Conservation (phyloP, 2,888 invertebrate species). For the Callosobruchus maculatus region DNA sequence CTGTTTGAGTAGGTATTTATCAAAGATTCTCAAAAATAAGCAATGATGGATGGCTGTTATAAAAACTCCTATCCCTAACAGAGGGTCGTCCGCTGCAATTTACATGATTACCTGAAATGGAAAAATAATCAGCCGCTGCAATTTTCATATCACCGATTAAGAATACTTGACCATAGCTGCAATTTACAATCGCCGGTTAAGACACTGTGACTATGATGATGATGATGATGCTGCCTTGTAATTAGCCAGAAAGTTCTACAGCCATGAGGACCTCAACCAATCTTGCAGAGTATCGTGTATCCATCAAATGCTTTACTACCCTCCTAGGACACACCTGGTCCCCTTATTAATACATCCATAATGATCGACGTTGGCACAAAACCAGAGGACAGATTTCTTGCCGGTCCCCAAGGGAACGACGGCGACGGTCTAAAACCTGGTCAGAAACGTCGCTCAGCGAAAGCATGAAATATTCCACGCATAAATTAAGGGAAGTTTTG, state of each 20-base stretch:
- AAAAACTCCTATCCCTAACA: no score
- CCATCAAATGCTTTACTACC: not conserved
- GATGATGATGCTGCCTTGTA: not conserved
- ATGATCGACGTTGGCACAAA: not conserved
- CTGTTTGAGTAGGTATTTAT: no score
- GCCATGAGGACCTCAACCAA: not conserved
- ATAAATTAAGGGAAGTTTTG: conserved; percentile 47
- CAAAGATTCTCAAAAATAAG: no score
- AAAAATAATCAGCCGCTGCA: no score
- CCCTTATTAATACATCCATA: not conserved
- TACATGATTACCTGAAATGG: no score
- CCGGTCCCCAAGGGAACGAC: conserved; percentile 7
- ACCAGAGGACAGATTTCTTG: conserved; percentile 1
- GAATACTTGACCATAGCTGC: no score
- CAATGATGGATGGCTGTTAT: no score
- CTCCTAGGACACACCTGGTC: not conserved
- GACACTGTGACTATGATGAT: no score
- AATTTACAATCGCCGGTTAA: no score
- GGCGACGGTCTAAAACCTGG: not conserved
- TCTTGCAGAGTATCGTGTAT: not conserved
- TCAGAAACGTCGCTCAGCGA: conserved; percentile 34
- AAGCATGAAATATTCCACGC: conserved; percentile 47
- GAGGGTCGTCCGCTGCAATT: no score
- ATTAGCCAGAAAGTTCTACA: not conserved
- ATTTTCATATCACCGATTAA: no score